Evolutionary conservation across 2,113 vertebrate species (phyloP), one percentile per base, ranked within the genome.

Genomic region (Ciconia stormi): DNA sequence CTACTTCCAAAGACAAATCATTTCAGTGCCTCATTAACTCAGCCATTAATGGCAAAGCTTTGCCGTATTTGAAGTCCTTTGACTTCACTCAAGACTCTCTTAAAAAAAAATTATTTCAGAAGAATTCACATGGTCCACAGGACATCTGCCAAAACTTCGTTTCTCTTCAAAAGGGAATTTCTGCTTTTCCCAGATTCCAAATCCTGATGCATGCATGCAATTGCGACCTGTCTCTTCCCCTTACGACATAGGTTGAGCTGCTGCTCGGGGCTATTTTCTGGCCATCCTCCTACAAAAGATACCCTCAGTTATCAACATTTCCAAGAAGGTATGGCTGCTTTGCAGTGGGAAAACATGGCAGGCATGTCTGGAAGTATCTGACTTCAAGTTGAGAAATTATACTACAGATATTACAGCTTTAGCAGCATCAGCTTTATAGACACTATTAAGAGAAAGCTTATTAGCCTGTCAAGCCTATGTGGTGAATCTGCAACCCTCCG

Each of bases 391-490:
- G 87, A 93, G 78, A 65, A 82, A 69, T 44, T 42, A 32, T 71
- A 58, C 27, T 69, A 47, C 73, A 93, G 46, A 32, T 71, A 58
- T 30, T 69, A 47, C 73, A 93, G 36, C 71, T 93, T 32, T 30
- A 79, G 61, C 56, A 96, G 61, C 82, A 87, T 53, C 87, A 91
- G 44, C 74, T 93, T 94, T 96, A 76, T 12, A 87, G 82, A 80
- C 70, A 82, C 70, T 56, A 79, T 85, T 80, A 93, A 80, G 82
- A 85, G 82, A 80, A 94, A 91, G 58, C 87, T 90, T 62, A 87
- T 93, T 90, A 93, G 84, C 17, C 81, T 91, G 70, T 90, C 84
- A 85, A 91, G 52, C 29, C 46, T 61, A 22, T 4, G 17, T 46
- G 62, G 93, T 61, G 70, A 76, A 89, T 69, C 74, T 61, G 78